A percentile compares a stretch with the other conserved stretches of the same genome.
Conservation (phyloP, 2,888 invertebrate genomes). For the Ornithoptera priamus region DNA sequence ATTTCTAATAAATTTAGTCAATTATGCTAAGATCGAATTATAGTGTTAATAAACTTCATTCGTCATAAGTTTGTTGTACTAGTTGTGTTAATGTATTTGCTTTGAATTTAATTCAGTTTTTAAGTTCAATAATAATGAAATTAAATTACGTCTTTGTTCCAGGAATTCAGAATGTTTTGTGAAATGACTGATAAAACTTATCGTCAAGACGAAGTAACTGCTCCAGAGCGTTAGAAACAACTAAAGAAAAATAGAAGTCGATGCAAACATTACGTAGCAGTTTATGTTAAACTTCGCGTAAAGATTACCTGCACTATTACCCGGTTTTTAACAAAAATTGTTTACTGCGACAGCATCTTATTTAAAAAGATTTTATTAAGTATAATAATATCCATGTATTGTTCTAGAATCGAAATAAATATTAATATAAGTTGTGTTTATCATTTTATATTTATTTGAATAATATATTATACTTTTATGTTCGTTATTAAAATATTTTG, state of each 20-base stretch:
- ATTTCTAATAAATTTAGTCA: too few relatives aligned
- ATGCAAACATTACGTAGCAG: background rate
- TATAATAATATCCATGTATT: background rate
- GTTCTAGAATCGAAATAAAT: background rate
- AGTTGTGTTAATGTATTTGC: too few relatives aligned
- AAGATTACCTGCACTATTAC: background rate
- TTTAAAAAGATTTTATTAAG: background rate
- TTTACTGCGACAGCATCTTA: background rate
- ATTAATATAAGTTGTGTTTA: background rate
- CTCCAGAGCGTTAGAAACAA: slow-evolving; percentile 45
- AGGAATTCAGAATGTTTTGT: slow-evolving; percentile 1
- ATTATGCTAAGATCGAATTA: too few relatives aligned
- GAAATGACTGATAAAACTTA: slow-evolving; percentile 41
- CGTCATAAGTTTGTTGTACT: too few relatives aligned
- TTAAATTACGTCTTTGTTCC: background rate
- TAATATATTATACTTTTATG: too few relatives aligned
- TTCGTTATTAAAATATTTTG: too few relatives aligned
- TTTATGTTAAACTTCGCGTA: background rate
- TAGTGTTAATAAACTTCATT: too few relatives aligned
- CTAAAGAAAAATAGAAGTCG: background rate
- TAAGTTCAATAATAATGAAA: background rate
- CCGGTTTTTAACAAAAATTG: background rate
- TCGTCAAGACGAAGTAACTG: slow-evolving; percentile 48
- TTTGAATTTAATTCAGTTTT: too few relatives aligned
- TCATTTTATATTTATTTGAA: background rate